Evolutionary conservation across 1,140 invertebrate species (phyloP).

Genomic region (Manduca sexta): DNA sequence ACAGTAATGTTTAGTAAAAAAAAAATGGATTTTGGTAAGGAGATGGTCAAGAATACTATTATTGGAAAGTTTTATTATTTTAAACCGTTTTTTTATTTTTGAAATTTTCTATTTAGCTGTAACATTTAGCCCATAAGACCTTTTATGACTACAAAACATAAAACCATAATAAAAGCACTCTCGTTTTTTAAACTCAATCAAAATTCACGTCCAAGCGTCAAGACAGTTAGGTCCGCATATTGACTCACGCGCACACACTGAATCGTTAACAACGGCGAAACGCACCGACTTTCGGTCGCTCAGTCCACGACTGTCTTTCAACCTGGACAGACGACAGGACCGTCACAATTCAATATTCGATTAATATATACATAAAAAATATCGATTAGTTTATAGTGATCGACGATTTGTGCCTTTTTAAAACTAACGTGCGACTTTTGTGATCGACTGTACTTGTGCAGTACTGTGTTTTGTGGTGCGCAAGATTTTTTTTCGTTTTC

Average conservation of each 20-base stretch:
- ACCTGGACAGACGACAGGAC: conserved; percentile 54
- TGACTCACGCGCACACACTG: conserved; percentile 42
- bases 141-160: background rate
- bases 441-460: conserved; percentile 42
- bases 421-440: conserved; percentile 20
- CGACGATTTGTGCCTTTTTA: conserved; percentile 21
- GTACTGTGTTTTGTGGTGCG: conserved; percentile 41
- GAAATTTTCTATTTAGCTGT: too few relatives aligned
- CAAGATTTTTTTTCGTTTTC: conserved; percentile 20
- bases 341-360: conserved; percentile 20
- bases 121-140: background rate
- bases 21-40: too few relatives aligned
- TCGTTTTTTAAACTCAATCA: conserved; percentile 56
- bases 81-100: too few relatives aligned
- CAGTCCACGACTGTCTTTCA: conserved; percentile 61
- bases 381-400: conserved; percentile 28
- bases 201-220: conserved; percentile 57
- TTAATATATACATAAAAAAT: background rate
- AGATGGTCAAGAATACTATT: too few relatives aligned
- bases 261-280: conserved; percentile 44
- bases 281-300: conserved; percentile 44
- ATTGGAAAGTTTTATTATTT: too few relatives aligned
- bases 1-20: too few relatives aligned
- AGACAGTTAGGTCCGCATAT: conserved; percentile 55
- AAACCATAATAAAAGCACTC: conserved; percentile 36